Conservation (phyloP, 2,888 invertebrate genomes). For the Liopterus haemorrhoidalis region DNA sequence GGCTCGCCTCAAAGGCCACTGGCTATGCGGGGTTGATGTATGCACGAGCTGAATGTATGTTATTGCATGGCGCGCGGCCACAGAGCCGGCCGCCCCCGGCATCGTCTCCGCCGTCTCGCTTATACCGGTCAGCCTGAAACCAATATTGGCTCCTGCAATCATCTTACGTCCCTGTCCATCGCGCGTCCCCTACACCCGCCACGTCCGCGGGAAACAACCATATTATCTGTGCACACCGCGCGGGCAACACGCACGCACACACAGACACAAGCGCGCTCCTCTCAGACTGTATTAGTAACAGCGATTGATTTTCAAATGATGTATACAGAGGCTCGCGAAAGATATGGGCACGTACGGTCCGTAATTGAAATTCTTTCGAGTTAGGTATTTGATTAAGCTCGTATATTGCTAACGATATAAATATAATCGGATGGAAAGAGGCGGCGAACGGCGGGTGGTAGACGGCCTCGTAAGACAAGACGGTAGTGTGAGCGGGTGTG, state of each 20-base stretch:
- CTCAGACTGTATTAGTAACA: conserved; percentile 12
- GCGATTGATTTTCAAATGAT: conserved; percentile 23
- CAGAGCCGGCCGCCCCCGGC: conserved; percentile 35
- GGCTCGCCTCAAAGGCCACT: conserved; percentile 37
- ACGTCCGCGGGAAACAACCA: conserved; percentile 45
- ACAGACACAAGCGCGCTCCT: too few species aligned
- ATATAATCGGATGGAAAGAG: conserved; percentile 35
- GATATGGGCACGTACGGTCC: conserved; percentile 39
- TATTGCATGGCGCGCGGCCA: conserved; percentile 35
- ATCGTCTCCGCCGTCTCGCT: not conserved
- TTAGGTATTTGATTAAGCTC: conserved; percentile 37
- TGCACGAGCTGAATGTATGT: conserved; percentile 40
- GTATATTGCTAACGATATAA: conserved; percentile 39
- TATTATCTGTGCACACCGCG: conserved; percentile 36
- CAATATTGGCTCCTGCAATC: conserved; percentile 43
- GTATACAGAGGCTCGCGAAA: conserved; percentile 27
- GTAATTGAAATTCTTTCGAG: conserved; percentile 44
- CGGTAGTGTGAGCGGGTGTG: conserved; percentile 12
- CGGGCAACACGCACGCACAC: too few species aligned
- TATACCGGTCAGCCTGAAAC: conserved; percentile 40
- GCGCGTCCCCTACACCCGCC: too few species aligned
- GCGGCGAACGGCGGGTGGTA: conserved; percentile 8
- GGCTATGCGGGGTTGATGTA: conserved; percentile 38
- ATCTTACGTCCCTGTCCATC: conserved; percentile 41
- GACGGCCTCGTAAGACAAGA: conserved; percentile 6